These are phyloP conservation scores for Stegodyphus dumicola DNA, from an alignment of 1,140 invertebrate genomes.

Conservation along the genomic window DNA sequence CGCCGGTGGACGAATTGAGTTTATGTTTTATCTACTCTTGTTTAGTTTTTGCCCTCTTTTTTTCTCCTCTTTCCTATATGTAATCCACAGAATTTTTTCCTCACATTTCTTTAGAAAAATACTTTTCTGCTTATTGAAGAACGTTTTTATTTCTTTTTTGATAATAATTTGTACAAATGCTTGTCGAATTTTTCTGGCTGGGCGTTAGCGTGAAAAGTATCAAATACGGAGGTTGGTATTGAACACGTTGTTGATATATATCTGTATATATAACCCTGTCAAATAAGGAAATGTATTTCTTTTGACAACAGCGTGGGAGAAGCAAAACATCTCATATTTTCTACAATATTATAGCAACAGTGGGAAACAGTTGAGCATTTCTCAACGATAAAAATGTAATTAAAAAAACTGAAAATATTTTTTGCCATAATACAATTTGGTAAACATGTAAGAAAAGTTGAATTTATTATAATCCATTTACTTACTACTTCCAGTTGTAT, in stretches of 20 bases:
- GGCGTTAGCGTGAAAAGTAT: constrained; percentile 17
- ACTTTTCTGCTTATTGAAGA: constrained; percentile 21
- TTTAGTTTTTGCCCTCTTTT: background rate
- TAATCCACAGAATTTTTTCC: background rate
- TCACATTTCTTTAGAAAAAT: constrained; percentile 23
- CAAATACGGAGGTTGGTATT: constrained; percentile 8
- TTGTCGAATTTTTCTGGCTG: background rate
- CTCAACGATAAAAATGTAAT: no score
- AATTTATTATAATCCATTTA: no score
- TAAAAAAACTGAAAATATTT: no score
- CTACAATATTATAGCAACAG: background rate
- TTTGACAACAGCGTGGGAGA: background rate
- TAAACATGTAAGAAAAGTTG: no score
- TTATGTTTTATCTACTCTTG: constrained; percentile 17
- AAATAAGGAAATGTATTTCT: constrained; percentile 5
- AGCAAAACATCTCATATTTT: background rate
- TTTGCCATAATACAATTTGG: no score
- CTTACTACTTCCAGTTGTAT: no score
- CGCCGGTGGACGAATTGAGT: background rate
- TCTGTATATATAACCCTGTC: constrained; percentile 8
- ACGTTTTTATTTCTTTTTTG: background rate
- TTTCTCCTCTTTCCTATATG: background rate
- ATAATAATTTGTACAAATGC: no score
- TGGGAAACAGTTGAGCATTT: no score
- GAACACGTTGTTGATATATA: constrained; percentile 20